phyloP scores from a whole-genome alignment of 2,797 vertebrate species.

The Girardinus metallicus region DNA sequence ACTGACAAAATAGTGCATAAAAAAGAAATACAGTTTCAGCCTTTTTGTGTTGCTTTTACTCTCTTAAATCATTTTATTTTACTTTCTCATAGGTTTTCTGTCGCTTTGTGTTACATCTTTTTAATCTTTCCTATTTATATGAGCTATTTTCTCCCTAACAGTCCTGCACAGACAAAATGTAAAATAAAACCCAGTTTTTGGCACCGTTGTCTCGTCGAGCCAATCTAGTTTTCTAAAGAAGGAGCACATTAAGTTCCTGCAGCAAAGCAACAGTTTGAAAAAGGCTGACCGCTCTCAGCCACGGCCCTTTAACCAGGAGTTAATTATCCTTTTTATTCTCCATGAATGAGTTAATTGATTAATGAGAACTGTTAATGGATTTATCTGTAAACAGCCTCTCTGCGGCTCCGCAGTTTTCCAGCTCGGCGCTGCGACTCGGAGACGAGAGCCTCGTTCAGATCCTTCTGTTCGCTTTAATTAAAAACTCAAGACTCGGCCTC shows the following conservation, averaged over 20 bases:
- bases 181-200: background rate
- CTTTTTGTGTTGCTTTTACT: background rate
- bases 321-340: constrained; percentile 74
- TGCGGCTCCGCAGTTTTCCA: constrained; percentile 44
- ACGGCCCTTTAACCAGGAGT: constrained; percentile 61
- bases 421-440: constrained; percentile 40
- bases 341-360: constrained; percentile 74
- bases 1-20: too few relatives aligned
- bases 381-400: constrained; percentile 71
- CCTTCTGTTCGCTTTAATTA: constrained; percentile 63
- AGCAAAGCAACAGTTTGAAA: background rate
- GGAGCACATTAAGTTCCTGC: background rate
- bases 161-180: background rate
- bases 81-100: background rate
- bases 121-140: background rate
- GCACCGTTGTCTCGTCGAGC: background rate
- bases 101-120: background rate
- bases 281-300: constrained; percentile 14
- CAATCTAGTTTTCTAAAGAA: background rate
- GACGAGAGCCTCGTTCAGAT: constrained; percentile 51
- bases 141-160: background rate
- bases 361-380: constrained; percentile 64
- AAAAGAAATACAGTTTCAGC: too few relatives aligned
- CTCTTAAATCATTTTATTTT: background rate
- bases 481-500: constrained; percentile 45